These are phyloP conservation scores for Galagoides demidoff DNA, from an alignment of 2,797 vertebrate species.

Conservation along the genomic window DNA sequence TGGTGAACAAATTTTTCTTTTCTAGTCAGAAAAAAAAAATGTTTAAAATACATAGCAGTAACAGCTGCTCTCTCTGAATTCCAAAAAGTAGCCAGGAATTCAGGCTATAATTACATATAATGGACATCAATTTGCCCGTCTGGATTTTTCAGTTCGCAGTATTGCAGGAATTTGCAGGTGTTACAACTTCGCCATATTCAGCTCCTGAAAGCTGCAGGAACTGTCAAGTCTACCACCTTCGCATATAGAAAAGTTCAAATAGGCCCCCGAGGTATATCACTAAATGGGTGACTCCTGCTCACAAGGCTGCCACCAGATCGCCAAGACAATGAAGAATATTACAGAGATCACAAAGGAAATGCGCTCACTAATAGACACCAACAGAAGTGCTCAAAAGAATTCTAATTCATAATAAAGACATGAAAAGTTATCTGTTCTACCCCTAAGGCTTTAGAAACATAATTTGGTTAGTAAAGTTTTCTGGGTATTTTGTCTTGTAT, in stretches of 20 bases:
- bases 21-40: neutral
- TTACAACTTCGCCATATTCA: conserved; percentile 54
- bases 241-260: neutral
- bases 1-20: neutral
- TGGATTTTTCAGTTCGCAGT: conserved; percentile 36
- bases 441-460: neutral
- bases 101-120: conserved; percentile 73
- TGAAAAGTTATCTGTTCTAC: neutral
- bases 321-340: neutral
- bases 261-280: neutral
- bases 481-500: neutral
- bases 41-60: neutral
- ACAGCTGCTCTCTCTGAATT: conserved; percentile 22
- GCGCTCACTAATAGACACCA: neutral
- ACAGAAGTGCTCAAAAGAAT: neutral
- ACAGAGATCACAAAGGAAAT: neutral
- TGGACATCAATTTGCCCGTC: conserved; percentile 76
- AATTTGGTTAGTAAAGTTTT: neutral
- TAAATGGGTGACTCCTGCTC: neutral
- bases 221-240: conserved; percentile 42
- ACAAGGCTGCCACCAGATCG: neutral
- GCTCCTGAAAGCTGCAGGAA: conserved; percentile 52
- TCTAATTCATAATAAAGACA: neutral
- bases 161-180: conserved; percentile 70
- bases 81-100: neutral